These are phyloP conservation scores for Drosophila pseudoobscura DNA, from an alignment of 1,140 invertebrate species.

Conservation along the genomic window DNA sequence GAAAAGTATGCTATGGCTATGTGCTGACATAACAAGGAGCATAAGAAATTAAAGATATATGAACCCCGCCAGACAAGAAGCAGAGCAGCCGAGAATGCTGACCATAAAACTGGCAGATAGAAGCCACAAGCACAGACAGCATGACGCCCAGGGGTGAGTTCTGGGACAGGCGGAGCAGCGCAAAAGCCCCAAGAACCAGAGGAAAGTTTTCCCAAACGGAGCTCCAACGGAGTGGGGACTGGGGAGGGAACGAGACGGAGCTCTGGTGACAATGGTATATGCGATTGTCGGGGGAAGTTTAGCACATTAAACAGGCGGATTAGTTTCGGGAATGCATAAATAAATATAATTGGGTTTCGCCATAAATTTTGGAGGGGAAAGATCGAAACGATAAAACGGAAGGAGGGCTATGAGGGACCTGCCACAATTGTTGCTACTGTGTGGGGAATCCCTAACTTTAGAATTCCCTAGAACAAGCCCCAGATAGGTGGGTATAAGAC, in stretches of 20 bases:
- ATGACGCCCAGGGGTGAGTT: slow-evolving; percentile 67
- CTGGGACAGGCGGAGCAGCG: slow-evolving; percentile 30
- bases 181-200: slow-evolving; percentile 46
- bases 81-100: slow-evolving; percentile 18
- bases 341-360: slow-evolving; percentile 49
- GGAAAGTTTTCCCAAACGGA: slow-evolving; percentile 41
- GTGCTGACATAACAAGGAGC: slow-evolving; percentile 61
- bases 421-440: too few relatives aligned
- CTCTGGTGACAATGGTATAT: slow-evolving; percentile 54
- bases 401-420: background rate
- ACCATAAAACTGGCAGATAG: slow-evolving; percentile 54
- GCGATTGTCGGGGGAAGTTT: slow-evolving; percentile 50
- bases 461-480: too few relatives aligned
- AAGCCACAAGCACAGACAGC: slow-evolving; percentile 62
- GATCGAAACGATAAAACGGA: slow-evolving; percentile 24
- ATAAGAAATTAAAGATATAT: slow-evolving; percentile 79
- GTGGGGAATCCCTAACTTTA: too few relatives aligned
- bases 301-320: slow-evolving; percentile 64
- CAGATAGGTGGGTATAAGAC: too few relatives aligned
- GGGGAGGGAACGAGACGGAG: background rate
- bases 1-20: slow-evolving; percentile 72
- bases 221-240: slow-evolving; percentile 23
- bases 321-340: slow-evolving; percentile 58
- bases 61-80: slow-evolving; percentile 31
- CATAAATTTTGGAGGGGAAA: background rate